Percentiles rank a stretch among this genome's conserved stretches.
Conservation (phyloP, 1,140 invertebrate genomes). For the Dendrolimus kikuchii region DNA sequence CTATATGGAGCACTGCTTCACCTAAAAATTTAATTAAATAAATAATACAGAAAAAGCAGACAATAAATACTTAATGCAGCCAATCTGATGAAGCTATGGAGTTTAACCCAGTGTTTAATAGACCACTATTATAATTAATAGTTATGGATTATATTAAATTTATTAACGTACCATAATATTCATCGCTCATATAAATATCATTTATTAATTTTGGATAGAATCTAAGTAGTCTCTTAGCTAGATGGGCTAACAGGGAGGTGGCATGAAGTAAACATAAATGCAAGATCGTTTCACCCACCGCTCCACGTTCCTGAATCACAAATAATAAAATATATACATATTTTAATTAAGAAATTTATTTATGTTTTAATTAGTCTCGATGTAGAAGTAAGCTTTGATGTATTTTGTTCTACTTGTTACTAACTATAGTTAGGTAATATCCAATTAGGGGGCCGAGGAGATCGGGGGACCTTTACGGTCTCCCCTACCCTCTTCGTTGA, state of each 20-base stretch:
- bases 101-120: no score
- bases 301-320: constrained; percentile 82
- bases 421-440: no score
- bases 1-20: constrained; percentile 94
- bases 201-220: constrained; percentile 97
- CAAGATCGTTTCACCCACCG: constrained; percentile 95
- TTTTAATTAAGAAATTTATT: constrained; percentile 4
- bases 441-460: no score
- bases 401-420: no score
- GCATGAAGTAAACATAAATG: constrained; percentile 95
- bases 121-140: background rate
- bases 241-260: constrained; percentile 91
- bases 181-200: constrained; percentile 96
- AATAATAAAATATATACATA: constrained; percentile 7
- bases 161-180: constrained; percentile 89
- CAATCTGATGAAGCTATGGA: no score
- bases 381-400: no score
- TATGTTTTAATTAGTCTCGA: no score
- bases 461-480: no score
- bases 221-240: constrained; percentile 91
- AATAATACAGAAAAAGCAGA: background rate
- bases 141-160: background rate
- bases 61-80: no score
- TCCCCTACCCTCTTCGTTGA: no score
- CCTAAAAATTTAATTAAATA: constrained; percentile 66